Base-by-base conservation (phyloP, 2,888 invertebrate species). In the Chymomyza caudatula region DNA sequence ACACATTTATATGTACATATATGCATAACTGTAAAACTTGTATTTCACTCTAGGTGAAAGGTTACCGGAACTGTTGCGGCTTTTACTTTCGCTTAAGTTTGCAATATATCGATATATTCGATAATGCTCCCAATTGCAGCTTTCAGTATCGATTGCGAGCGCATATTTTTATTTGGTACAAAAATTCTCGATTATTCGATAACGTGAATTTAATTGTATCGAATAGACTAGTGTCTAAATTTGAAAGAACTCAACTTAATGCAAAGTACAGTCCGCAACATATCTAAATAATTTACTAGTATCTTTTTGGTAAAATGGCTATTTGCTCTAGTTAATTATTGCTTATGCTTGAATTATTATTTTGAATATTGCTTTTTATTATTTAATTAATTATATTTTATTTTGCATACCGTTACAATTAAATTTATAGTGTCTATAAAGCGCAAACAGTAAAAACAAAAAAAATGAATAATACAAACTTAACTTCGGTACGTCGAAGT, bases 301-400 rank as follows among this genome's bases (percentile, higher is more conserved):
- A 13, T 52, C 13, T 13, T 22, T 29, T 22, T 29, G 17, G 15
- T n/a, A 54, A 17, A 19, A 52, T 23, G n/a, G 22, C 17, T 56
- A 51, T 59, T 60, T 22, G 51, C 63, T 68, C 49, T 54, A 56
- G 59, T 47, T 63, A 60, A 68, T 63, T 56, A 43, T 51, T 62
- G 23, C 57, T 64, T 62, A n/a, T n/a, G n/a, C 56, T 42, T 62
- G 56, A 43, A n/a, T 51, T n/a, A 15, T 73, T 73, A 68, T 56
- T 62, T 61, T 65, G 58, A 66, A 62, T 44, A 65, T 70, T 70
- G 67, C 65, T 63, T 66, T 73, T 63, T 63, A n/a, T 47, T 60
- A 60, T 67, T 59, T 62, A 19, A 60, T 63, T 59, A 51, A 44
- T 23, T 56, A 54, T 23, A 37, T 59, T 60, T 52, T 59, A 49